These are phyloP conservation scores for Trachelus stipa DNA, from an alignment of 2,888 invertebrate genomes.

Conservation along the genomic window DNA sequence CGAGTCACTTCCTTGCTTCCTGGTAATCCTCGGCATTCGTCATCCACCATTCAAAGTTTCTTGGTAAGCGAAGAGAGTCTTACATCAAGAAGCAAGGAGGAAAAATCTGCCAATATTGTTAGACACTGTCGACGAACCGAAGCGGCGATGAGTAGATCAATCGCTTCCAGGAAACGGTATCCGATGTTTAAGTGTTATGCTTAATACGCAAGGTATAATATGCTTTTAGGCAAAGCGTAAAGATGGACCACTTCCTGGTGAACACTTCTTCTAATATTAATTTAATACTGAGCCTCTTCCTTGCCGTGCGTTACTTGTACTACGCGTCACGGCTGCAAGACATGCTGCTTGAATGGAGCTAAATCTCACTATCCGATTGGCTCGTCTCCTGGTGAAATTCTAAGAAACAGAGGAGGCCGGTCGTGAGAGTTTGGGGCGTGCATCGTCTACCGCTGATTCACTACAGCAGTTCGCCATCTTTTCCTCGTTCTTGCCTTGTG, in stretches of 20 bases:
- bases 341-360: constrained; percentile 35
- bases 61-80: background rate
- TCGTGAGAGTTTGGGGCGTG: constrained; percentile 38
- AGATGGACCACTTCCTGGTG: background rate
- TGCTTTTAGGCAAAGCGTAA: no score
- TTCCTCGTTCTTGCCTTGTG: constrained; percentile 39
- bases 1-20: constrained; percentile 25
- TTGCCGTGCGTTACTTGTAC: background rate
- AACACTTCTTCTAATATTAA: background rate
- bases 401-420: constrained; percentile 37
- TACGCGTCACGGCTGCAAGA: constrained; percentile 14
- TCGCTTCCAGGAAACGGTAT: background rate
- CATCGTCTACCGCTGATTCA: constrained; percentile 58
- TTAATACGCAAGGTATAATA: no score
- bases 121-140: no score
- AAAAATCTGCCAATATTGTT: background rate
- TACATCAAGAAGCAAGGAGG: background rate
- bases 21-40: constrained; percentile 27
- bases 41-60: constrained; percentile 27
- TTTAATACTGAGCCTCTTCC: constrained; percentile 1
- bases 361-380: constrained; percentile 37
- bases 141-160: no score
- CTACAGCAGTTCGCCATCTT: constrained; percentile 48
- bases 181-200: no score
- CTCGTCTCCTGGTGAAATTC: constrained; percentile 36